Evolutionary conservation across 2,888 invertebrate species (phyloP).

Genomic region (Cataglyphis cursor): DNA sequence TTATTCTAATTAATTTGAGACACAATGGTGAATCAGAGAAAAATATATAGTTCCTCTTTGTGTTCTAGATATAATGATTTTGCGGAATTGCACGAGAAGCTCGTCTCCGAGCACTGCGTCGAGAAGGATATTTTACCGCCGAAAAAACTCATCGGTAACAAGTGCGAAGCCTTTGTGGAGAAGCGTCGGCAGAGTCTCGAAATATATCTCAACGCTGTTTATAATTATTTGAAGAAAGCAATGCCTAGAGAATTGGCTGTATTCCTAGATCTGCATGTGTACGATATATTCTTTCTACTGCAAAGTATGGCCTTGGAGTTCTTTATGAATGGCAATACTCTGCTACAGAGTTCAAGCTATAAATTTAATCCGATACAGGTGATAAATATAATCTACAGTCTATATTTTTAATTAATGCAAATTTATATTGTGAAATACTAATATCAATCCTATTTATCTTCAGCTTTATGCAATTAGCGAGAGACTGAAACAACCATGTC

Average conservation of each 20-base stretch:
- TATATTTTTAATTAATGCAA: not conserved
- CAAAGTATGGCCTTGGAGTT: slow-evolving; percentile 94
- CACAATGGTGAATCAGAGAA: not conserved
- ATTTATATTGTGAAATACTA: not conserved
- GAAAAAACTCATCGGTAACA: slow-evolving; percentile 97
- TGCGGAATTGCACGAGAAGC: slow-evolving; percentile 93
- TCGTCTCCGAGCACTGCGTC: slow-evolving; percentile 93
- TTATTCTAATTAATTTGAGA: not conserved
- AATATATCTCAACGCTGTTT: slow-evolving; percentile 92
- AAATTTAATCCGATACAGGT: slow-evolving; percentile 94
- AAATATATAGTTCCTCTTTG: not conserved
- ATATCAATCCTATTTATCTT: slow-evolving; percentile 30
- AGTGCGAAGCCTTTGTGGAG: slow-evolving; percentile 95
- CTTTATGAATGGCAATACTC: slow-evolving; percentile 91
- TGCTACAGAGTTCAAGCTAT: slow-evolving; percentile 90
- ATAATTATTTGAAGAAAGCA: slow-evolving; percentile 92
- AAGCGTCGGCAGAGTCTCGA: slow-evolving; percentile 93
- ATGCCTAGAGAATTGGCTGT: slow-evolving; percentile 94
- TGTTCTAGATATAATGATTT: slow-evolving; percentile 95
- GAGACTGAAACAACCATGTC: slow-evolving; percentile 94
- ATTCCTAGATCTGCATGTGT: slow-evolving; percentile 95
- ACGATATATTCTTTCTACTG: slow-evolving; percentile 95
- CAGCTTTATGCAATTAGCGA: slow-evolving; percentile 96
- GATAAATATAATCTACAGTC: slow-evolving; percentile 60
- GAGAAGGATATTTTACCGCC: slow-evolving; percentile 96